Evolutionary conservation across 2,888 invertebrate species (phyloP).

Genomic region (Cryptus armator): DNA sequence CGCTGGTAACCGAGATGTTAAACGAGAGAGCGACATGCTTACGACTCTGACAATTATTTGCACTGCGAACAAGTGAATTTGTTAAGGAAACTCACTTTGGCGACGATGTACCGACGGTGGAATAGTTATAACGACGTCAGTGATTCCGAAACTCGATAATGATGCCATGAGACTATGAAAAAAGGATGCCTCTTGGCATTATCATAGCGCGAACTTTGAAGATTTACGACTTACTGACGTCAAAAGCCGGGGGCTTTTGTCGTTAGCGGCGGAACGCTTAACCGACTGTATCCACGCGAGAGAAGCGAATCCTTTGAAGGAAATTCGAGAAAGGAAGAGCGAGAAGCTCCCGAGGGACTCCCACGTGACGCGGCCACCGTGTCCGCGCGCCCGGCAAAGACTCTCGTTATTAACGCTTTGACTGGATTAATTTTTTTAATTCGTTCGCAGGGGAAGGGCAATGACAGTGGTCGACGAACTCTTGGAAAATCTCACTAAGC

Average conservation of each 20-base stretch:
- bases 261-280: conserved; percentile 16
- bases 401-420: conserved; percentile 52
- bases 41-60: too few relatives aligned
- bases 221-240: conserved; percentile 21
- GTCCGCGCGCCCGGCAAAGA: conserved; percentile 64
- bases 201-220: neutral
- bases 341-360: conserved; percentile 67
- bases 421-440: conserved; percentile 67
- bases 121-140: neutral
- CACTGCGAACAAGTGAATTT: too few relatives aligned
- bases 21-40: neutral
- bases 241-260: conserved; percentile 12
- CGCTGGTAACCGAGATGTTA: conserved; percentile 10
- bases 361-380: conserved; percentile 80
- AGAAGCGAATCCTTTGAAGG: conserved; percentile 36
- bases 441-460: conserved; percentile 20
- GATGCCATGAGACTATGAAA: neutral
- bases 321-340: conserved; percentile 21
- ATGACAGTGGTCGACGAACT: conserved; percentile 54
- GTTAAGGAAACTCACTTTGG: neutral
- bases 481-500: neutral
- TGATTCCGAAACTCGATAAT: neutral
- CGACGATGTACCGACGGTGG: neutral
- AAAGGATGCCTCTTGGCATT: neutral
- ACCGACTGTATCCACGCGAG: conserved; percentile 18